phyloP scores from a whole-genome alignment of 2,888 invertebrate genomes.

The Asteroscopus sphinx region DNA sequence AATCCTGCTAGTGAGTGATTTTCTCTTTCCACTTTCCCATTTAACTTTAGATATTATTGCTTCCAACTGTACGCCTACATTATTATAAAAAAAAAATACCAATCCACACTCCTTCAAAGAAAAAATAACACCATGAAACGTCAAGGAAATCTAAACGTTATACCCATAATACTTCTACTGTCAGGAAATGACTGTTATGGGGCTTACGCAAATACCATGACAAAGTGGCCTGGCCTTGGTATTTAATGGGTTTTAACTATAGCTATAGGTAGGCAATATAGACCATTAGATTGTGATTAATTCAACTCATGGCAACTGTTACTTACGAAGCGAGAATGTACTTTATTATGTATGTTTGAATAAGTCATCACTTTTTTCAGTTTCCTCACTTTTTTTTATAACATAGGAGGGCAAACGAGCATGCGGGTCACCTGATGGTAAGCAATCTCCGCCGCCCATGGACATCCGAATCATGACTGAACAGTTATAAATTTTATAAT shows the following conservation, averaged over 20 bases:
- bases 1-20: too few relatives aligned
- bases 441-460: too few relatives aligned
- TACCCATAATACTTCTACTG: slow-evolving; percentile 15
- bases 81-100: background rate
- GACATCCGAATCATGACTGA: too few relatives aligned
- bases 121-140: background rate
- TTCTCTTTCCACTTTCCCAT: too few relatives aligned
- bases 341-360: too few relatives aligned
- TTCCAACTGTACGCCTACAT: too few relatives aligned
- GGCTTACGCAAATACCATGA: slow-evolving; percentile 35
- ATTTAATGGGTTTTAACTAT: slow-evolving; percentile 28
- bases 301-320: background rate
- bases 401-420: too few relatives aligned
- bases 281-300: slow-evolving; percentile 15
- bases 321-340: too few relatives aligned
- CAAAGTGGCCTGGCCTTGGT: slow-evolving; percentile 39
- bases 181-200: slow-evolving; percentile 24
- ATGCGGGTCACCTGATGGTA: too few relatives aligned
- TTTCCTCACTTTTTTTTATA: too few relatives aligned
- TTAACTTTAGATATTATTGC: too few relatives aligned
- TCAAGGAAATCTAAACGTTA: slow-evolving; percentile 4
- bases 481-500: background rate
- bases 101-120: background rate
- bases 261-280: background rate
- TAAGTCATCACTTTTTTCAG: too few relatives aligned